A percentile compares a stretch with the other conserved stretches of the same genome.
Conservation (phyloP, 2,797 vertebrate genomes). For the Hyperoplus lanceolatus region DNA sequence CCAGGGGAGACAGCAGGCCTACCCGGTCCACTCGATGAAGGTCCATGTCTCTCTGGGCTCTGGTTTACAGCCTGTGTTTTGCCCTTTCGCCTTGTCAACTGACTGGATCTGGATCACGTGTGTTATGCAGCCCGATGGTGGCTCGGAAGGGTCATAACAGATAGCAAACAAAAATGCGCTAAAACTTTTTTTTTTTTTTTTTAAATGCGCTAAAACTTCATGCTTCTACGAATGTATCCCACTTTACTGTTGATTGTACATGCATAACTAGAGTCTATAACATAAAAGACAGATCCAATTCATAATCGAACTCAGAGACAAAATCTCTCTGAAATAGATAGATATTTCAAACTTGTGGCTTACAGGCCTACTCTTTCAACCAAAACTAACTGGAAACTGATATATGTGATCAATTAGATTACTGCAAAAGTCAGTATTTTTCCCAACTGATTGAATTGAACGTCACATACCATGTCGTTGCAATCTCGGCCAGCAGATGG, state of each 20-base stretch:
- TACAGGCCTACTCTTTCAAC: no score
- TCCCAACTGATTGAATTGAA: background rate
- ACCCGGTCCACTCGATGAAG: constrained; percentile 80
- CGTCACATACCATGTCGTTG: background rate
- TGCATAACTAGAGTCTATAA: no score
- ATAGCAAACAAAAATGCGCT: background rate
- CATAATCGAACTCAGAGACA: no score
- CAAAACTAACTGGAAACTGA: background rate
- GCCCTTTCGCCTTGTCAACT: constrained; percentile 68
- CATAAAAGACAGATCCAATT: no score
- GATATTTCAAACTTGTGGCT: background rate
- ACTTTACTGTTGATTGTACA: no score
- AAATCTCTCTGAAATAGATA: no score
- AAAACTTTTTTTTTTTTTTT: no score
- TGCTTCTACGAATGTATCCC: no score
- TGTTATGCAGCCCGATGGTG: constrained; percentile 42
- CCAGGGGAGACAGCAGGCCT: constrained; percentile 84
- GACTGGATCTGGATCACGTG: constrained; percentile 80
- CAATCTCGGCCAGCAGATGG: constrained; percentile 69
- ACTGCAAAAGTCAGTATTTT: background rate
- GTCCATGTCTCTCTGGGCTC: constrained; percentile 77
- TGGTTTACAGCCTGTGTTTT: constrained; percentile 66
- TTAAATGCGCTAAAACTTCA: no score
- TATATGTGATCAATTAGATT: background rate
- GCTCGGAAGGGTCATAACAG: constrained; percentile 48